Conservation (phyloP, 2,113 vertebrate genomes). For the Todiramphus saurophagus region DNA sequence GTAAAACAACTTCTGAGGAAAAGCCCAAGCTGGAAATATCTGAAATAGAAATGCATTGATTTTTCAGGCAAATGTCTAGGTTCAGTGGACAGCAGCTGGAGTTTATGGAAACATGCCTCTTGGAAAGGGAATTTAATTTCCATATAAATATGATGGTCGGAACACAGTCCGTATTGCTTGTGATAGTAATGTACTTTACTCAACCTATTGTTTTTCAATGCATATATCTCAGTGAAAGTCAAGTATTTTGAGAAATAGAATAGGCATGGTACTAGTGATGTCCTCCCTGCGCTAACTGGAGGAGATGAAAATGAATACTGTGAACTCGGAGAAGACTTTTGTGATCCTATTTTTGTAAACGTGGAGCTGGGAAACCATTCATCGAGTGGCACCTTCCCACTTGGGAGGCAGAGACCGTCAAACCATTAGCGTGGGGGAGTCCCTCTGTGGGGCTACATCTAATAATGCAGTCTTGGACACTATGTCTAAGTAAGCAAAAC, state of each 20-base stretch:
- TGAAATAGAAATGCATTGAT: slow-evolving; percentile 59
- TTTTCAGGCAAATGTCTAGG: background rate
- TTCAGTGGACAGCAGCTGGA: slow-evolving; percentile 26
- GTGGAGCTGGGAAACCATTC: background rate
- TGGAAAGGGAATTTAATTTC: slow-evolving; percentile 39
- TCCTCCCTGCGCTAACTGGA: background rate
- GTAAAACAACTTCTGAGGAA: background rate
- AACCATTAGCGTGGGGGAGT: background rate
- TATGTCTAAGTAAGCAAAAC: background rate
- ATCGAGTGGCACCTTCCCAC: background rate
- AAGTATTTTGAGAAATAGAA: background rate
- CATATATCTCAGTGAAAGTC: background rate
- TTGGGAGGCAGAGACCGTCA: background rate
- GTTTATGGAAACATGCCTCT: slow-evolving; percentile 11
- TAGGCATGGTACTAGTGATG: background rate
- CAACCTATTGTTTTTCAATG: slow-evolving; percentile 20
- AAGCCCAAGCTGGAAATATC: background rate
- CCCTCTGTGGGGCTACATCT: accelerated
- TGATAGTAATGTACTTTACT: background rate
- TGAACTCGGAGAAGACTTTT: background rate
- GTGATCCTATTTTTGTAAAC: background rate
- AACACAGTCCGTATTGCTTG: background rate
- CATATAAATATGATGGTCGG: slow-evolving; percentile 60
- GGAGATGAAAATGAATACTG: background rate
- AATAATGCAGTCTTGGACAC: background rate